Evolutionary conservation across 2,888 invertebrate genomes (phyloP).

Genomic region (Dorcus parallelipipedus): DNA sequence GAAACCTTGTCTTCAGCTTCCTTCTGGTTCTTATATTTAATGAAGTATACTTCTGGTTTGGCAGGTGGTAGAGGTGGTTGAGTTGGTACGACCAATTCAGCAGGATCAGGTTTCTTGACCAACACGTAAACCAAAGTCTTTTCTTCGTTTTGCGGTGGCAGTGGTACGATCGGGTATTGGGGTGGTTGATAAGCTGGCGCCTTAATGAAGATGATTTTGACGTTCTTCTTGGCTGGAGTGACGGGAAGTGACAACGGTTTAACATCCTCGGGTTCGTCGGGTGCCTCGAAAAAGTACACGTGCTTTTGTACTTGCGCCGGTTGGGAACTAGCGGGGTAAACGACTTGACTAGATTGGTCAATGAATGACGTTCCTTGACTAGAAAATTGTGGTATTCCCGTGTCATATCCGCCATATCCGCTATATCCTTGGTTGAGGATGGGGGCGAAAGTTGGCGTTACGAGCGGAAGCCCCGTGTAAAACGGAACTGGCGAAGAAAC

Average conservation of each 20-base stretch:
- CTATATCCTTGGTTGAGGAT: background rate
- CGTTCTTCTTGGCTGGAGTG: constrained; percentile 43
- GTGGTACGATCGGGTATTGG: constrained; percentile 28
- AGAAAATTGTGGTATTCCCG: constrained; percentile 1
- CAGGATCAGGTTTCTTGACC: constrained; percentile 63
- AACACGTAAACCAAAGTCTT: constrained; percentile 45
- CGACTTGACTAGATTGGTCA: constrained; percentile 3
- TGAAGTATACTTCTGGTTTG: constrained; percentile 88
- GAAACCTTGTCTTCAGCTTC: constrained; percentile 28
- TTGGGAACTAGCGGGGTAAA: background rate
- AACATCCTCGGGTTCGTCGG: constrained; percentile 36
- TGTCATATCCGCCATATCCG: background rate
- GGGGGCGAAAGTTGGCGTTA: background rate
- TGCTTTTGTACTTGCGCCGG: constrained; percentile 34
- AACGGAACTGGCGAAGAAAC: constrained; percentile 14
- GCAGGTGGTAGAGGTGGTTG: constrained; percentile 73
- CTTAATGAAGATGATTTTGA: constrained; percentile 52
- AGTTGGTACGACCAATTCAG: constrained; percentile 72
- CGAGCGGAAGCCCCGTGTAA: constrained; percentile 5
- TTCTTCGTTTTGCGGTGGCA: constrained; percentile 35
- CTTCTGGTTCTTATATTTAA: constrained; percentile 63
- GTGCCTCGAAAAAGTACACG: constrained; percentile 42
- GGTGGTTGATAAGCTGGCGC: constrained; percentile 37
- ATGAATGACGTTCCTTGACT: constrained; percentile 6
- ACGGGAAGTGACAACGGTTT: constrained; percentile 29